Evolutionary conservation across 92 coral and sea anemone genomes (phyloP), one percentile per base, ranked within the genome.

Genomic region (Chrysogorgia sp.): DNA sequence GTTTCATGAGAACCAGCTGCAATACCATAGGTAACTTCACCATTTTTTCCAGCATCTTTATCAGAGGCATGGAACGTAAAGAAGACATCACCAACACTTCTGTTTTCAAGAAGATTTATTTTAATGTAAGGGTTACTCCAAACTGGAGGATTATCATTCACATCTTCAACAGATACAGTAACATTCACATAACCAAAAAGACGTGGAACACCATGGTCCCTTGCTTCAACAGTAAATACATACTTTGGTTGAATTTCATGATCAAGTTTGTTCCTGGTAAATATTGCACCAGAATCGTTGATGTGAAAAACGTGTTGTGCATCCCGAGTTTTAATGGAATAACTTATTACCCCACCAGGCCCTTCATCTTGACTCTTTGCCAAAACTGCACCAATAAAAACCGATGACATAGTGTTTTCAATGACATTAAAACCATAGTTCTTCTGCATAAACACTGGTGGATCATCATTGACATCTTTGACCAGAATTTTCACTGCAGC

Each of bases 311-410:
- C 58, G 24, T 58, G 61, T 37, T 69, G 82, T 28, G 63, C 37
- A 40, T 87, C 70, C 13, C 90, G 92, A 53, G 79, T 81, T 10
- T 33, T 68, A 6, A 96, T 79, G 13, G 89, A 81, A 67, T 96
- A 96, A 48, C 68, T 87, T 61, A 96, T 80, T n/a, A 77, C 88
- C 2, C 96, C 99, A 87, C 92, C 92, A 64, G 86, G 69, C 14
- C 99, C 99, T 68, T 88, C 79, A 70, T 96, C 99, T 83, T 90
- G 79, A 63, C 99, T 96, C 26, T 87, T 83, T 30, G 99, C 99
- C 66, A 58, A 30, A n/a, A 96, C 97, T 17, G 81, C 76, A 29
- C 99, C 99, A 43, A 96, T 41, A 52, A 89, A 74, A 13, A 79
- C 65, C 1, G 48, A 60, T 21, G 77, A 45, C 57, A 80, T 71